Percentiles rank a stretch among this genome's conserved stretches.
These are phyloP conservation scores for Craseonycteris thonglongyai DNA, from an alignment of 2,113 vertebrate genomes.

Conservation along the genomic window DNA sequence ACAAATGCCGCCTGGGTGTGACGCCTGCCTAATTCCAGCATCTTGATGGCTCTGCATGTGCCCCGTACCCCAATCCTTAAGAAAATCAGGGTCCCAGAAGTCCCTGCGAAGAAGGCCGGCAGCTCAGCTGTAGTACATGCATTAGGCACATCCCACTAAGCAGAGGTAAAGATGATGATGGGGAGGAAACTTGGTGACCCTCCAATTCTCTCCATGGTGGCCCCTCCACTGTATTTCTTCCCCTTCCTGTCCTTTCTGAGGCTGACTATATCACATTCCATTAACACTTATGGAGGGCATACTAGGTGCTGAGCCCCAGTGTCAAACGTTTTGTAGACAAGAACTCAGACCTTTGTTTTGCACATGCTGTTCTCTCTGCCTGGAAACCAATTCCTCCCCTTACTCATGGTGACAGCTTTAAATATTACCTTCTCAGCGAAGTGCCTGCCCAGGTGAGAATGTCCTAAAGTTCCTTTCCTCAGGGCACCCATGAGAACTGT, in stretches of 20 bases:
- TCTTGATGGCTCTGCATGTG: fast-evolving
- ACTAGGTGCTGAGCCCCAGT: neutral
- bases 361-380: neutral
- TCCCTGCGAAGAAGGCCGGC: neutral
- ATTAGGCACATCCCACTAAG: fast-evolving
- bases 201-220: neutral
- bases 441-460: neutral
- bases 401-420: neutral
- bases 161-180: fast-evolving
- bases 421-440: neutral
- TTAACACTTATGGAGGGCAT: neutral
- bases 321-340: neutral
- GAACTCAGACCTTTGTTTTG: neutral
- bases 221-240: neutral
- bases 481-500: neutral
- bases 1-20: neutral
- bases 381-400: neutral
- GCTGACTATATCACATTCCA: neutral
- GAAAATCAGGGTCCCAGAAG: neutral
- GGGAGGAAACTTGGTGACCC: neutral
- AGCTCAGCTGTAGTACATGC: fast-evolving
- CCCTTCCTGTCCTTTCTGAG: neutral
- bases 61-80: neutral
- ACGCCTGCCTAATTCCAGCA: neutral
- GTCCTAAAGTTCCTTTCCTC: neutral